Conservation (phyloP, 2,113 vertebrate genomes). For the Cyanocitta stelleri region DNA sequence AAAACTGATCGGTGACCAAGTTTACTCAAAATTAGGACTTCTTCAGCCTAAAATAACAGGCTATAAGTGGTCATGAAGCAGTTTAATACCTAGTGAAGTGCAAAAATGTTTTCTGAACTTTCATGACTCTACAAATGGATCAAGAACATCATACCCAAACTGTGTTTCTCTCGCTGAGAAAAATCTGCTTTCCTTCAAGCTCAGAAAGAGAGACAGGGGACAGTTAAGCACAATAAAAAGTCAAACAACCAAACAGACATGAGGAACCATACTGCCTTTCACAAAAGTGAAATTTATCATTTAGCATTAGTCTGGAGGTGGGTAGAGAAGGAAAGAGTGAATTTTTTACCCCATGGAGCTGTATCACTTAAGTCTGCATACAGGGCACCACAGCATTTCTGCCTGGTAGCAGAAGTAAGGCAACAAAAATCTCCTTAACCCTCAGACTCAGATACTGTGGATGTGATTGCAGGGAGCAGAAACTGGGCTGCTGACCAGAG, state of each 20-base stretch:
- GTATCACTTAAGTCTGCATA: background rate
- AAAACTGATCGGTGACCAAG: background rate
- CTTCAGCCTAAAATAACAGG: background rate
- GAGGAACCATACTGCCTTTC: background rate
- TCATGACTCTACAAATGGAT: background rate
- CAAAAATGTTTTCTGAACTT: background rate
- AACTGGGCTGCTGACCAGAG: background rate
- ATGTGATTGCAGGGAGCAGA: background rate
- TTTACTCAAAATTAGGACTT: background rate
- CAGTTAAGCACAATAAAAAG: background rate
- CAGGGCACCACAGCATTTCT: background rate
- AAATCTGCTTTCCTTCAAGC: background rate
- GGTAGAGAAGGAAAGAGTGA: background rate
- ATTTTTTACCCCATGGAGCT: background rate
- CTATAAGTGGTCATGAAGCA: background rate
- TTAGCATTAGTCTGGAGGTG: background rate
- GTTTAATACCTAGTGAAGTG: background rate
- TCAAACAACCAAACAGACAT: background rate
- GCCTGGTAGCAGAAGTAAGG: background rate
- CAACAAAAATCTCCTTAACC: background rate
- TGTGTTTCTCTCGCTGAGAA: background rate
- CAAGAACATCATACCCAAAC: background rate
- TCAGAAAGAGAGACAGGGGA: accelerated
- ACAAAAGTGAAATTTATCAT: background rate
- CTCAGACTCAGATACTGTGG: background rate